These are phyloP conservation scores for Ailurus styani DNA, from an alignment of 2,113 vertebrate genomes.

Conservation along the genomic window DNA sequence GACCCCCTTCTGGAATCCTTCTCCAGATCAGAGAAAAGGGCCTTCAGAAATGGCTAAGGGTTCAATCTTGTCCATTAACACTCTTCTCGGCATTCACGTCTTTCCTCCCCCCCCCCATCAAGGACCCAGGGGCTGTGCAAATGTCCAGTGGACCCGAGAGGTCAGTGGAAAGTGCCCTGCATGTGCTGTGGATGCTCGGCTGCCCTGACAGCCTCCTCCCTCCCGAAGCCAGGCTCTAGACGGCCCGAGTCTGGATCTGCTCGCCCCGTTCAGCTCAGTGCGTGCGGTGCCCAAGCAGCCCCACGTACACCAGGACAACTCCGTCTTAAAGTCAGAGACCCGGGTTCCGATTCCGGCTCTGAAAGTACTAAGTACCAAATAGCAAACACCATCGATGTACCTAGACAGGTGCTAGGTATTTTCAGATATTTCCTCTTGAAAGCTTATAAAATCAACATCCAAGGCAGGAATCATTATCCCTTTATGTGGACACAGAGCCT, in stretches of 20 bases:
- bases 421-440: background rate
- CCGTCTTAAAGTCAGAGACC: background rate
- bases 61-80: background rate
- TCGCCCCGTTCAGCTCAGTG: fast-evolving
- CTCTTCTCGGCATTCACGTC: fast-evolving
- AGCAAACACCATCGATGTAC: too few species aligned
- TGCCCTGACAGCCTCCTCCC: fast-evolving
- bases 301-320: background rate
- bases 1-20: background rate
- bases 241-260: background rate
- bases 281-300: fast-evolving
- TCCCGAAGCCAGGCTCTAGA: background rate
- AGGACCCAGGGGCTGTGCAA: background rate
- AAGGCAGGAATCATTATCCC: too few species aligned
- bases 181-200: fast-evolving
- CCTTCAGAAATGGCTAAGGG: background rate
- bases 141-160: background rate
- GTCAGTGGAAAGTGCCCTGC: background rate
- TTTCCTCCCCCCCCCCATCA: fast-evolving
- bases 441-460: background rate
- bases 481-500: background rate
- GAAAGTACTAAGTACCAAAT: background rate
- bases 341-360: background rate
- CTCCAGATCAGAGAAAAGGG: background rate
- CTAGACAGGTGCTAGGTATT: fast-evolving